Base-by-base conservation (phyloP, 2,888 invertebrate genomes). In the Globia sparganii region DNA sequence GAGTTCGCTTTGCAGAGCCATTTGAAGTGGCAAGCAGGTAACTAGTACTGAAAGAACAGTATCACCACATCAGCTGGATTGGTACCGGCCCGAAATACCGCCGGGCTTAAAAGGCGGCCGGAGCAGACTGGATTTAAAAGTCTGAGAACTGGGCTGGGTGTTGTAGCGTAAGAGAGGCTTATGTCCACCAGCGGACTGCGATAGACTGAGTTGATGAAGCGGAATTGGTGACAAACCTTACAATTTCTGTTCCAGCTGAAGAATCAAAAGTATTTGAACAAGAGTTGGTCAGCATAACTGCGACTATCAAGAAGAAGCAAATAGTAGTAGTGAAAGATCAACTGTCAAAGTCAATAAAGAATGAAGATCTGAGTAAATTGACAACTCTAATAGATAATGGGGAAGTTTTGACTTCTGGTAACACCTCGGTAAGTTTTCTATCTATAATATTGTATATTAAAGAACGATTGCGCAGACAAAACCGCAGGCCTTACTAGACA, bases 371-470 rank as follows among this genome's bases (percentile, higher is more conserved):
- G n/a, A 97, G 97, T 34, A 98, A 98, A 93, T 95, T 99, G 69
- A 97, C 98, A 0, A 94, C 98, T 1, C 96, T 99, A 28, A 98
- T 99, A 93, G 98, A 99, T 91, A 98, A 98, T 92, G 98, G 98
- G 86, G 98, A 98, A 37, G 97, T 98, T 28, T 98, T 99, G 9
- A 99, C 99, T 49, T 98, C 98, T 80, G 99, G 98, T 64, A 98
- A 98, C 90, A 98, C 99, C 78, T 98, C 99, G 56, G 99, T 99
- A 97, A 97, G 97, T 91, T 69, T 61, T 34, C 25, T n/a, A n/a
- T n/a, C 13, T 49, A 49, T 21, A 18, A 25, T 49, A 25, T 11
- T 56, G 11, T n/a, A 56, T 56, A n/a, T 53, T 53, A 53, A 53
- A 53, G 53, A n/a, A 53, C 25, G n/a, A 53, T 11, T n/a, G 25